Conservation (phyloP, 2,888 invertebrate genomes). For the Psylliodes chrysocephalus region DNA sequence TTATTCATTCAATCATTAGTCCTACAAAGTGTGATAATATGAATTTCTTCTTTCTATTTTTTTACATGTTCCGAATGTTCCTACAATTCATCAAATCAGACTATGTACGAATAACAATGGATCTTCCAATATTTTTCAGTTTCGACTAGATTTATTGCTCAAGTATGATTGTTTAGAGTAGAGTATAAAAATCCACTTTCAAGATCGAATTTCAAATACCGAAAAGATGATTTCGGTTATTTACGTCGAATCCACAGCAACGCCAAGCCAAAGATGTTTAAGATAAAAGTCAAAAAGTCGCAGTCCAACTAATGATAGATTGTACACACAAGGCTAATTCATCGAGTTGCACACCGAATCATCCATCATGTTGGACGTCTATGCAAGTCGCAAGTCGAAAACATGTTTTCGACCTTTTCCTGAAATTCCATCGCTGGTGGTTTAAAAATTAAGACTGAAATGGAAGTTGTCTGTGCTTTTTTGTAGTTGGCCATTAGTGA, state of each 20-base stretch:
- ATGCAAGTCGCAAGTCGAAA: background rate
- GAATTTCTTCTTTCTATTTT: too few species aligned
- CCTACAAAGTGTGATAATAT: too few species aligned
- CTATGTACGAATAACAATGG: too few species aligned
- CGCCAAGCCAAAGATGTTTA: background rate
- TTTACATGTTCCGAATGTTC: too few species aligned
- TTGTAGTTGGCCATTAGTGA: too few species aligned
- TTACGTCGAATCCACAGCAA: background rate
- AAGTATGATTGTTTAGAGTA: too few species aligned
- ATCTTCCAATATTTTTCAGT: too few species aligned
- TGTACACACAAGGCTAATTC: slow-evolving; percentile 47
- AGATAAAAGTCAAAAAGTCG: slow-evolving; percentile 17
- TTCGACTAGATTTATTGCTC: too few species aligned
- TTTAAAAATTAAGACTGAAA: slow-evolving; percentile 4
- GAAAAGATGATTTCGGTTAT: background rate
- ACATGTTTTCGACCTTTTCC: slow-evolving; percentile 3
- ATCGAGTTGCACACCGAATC: background rate
- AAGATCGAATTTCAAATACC: too few species aligned
- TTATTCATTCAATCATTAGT: background rate
- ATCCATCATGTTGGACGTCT: slow-evolving; percentile 17
- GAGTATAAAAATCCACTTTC: too few species aligned
- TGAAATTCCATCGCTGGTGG: background rate
- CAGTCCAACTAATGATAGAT: slow-evolving; percentile 49
- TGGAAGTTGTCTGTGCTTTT: background rate
- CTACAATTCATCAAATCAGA: too few species aligned